phyloP scores from a whole-genome alignment of 1,140 invertebrate species.

The Amphibalanus amphitrite region DNA sequence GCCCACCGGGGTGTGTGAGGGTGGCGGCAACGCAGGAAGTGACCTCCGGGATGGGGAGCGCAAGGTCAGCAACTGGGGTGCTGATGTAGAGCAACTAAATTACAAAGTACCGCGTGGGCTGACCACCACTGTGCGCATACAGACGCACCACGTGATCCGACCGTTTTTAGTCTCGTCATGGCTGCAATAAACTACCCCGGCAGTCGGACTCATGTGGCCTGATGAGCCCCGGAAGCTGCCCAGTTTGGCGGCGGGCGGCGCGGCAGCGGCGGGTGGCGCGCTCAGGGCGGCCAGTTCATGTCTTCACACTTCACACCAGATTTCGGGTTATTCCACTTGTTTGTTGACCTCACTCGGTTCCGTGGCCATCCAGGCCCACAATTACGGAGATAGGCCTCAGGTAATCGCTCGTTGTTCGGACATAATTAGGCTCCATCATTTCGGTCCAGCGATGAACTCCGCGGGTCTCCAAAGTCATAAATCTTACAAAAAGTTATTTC shows the following conservation, averaged over 20 bases:
- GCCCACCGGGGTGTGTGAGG: too few relatives aligned
- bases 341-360: not conserved
- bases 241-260: too few relatives aligned
- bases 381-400: not conserved
- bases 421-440: not conserved
- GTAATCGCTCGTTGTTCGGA: not conserved
- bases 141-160: not conserved
- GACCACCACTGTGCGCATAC: too few relatives aligned
- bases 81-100: too few relatives aligned
- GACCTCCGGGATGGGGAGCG: too few relatives aligned
- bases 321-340: not conserved
- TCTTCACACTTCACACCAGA: not conserved
- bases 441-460: not conserved
- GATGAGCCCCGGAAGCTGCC: not conserved
- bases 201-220: not conserved
- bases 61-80: too few relatives aligned
- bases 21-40: too few relatives aligned
- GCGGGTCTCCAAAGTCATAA: not conserved
- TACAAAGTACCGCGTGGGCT: too few relatives aligned
- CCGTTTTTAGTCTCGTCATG: not conserved
- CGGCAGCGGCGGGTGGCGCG: too few relatives aligned
- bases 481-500: slow-evolving; percentile 1
- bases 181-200: not conserved
- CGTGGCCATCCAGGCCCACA: not conserved
- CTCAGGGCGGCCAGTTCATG: not conserved